Base-by-base conservation (phyloP, 2,113 vertebrate species). In the Lagenorhynchus albirostris region DNA sequence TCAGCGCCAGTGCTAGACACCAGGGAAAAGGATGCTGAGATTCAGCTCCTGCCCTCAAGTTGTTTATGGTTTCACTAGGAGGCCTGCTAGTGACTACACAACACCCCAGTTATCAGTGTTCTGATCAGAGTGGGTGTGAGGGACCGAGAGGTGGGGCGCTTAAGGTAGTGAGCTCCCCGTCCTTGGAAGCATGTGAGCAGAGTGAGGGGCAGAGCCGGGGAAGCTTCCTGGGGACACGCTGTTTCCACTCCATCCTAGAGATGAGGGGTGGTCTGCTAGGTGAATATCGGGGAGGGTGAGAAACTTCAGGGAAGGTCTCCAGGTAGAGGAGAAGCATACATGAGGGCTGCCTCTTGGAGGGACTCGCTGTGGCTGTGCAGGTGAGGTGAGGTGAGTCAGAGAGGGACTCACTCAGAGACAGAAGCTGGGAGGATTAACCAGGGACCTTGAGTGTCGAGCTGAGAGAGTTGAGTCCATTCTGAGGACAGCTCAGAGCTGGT, bases 1-100 rank as follows among this genome's bases (percentile, higher is more conserved):
- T 38, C 41, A 53, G 36, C 0, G 1, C 25, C 33, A 2, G 65
- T 1, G 4, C 20, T 12, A 2, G 58, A 23, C 20, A 14, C 23
- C 5, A 8, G 31, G 15, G 58, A 33, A 13, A 26, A 9, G 68
- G 20, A n/a, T 26, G 53, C 11, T 68, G n/a, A 11, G 21, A 18
- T 21, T 50, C 7, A n/a, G 21, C 8, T 2, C 14, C 55, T 38
- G 47, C 9, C 8, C 26, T 82, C 1, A 0, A 20, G 33, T 47
- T n/a, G 31, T 50, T n/a, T 55, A 1, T 26, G 44, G 44, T 21
- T 47, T 96, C 23, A 4, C 26, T 6, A 36, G 47, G 53, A 38
- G 17, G 9, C 12, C 17, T 36, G 13, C 67, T 4, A 13, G 23
- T 58, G 41, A n/a, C 26, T 4, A 6, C 26, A 11, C 11, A 68